These are phyloP conservation scores for Stegophylla sp. DNA, from an alignment of 2,888 invertebrate species.

Conservation along the genomic window DNA sequence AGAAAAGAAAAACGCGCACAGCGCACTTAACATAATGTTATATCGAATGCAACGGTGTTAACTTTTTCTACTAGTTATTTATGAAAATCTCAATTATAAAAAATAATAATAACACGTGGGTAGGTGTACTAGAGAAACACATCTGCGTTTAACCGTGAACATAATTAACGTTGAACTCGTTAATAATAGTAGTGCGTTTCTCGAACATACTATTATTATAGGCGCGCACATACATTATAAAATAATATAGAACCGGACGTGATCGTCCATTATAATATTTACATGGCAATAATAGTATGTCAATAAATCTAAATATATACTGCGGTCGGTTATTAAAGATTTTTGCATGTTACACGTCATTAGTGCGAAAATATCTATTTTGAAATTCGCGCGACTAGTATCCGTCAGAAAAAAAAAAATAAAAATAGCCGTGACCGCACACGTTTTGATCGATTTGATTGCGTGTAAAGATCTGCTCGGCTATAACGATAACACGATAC, in stretches of 20 bases:
- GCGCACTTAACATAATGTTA: too few species aligned
- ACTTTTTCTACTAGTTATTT: constrained; percentile 6
- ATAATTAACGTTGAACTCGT: constrained; percentile 36
- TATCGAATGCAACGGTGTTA: not conserved
- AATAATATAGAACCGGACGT: not conserved
- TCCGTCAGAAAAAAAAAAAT: not conserved
- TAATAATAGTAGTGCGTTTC: not conserved
- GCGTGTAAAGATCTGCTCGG: too few species aligned
- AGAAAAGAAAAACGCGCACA: not conserved
- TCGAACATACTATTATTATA: constrained; percentile 1
- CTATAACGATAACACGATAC: too few species aligned
- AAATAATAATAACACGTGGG: constrained; percentile 3
- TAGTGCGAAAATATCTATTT: constrained; percentile 31
- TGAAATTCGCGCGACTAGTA: constrained; percentile 34
- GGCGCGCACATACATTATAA: not conserved
- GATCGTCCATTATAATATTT: constrained; percentile 14
- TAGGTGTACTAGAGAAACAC: constrained; percentile 26
- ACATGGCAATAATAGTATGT: constrained; percentile 22
- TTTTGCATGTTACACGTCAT: constrained; percentile 26
- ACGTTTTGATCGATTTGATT: constrained; percentile 24
- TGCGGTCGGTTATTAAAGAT: constrained; percentile 29
- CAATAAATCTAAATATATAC: constrained; percentile 36
- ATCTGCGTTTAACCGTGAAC: constrained; percentile 38
- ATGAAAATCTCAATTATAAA: constrained; percentile 42
- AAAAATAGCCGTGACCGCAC: not conserved